Conservation (phyloP, 2,888 invertebrate genomes). For the Cephus nigrinus region DNA sequence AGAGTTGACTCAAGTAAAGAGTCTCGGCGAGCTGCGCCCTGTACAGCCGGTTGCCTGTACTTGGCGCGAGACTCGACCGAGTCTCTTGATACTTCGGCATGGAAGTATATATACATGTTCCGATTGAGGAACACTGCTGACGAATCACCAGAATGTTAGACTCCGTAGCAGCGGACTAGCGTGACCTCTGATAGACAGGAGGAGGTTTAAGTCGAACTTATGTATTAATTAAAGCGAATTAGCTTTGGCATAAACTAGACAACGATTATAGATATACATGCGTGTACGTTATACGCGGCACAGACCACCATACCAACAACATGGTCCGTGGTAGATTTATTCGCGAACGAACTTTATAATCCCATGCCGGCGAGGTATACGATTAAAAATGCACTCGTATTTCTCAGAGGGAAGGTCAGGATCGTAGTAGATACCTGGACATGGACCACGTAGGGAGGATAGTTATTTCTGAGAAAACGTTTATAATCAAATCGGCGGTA, state of each 20-base stretch:
- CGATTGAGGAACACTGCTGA: background rate
- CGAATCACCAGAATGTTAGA: background rate
- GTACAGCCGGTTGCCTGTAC: no score
- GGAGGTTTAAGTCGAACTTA: constrained; percentile 41
- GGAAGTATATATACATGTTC: background rate
- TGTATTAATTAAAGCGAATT: constrained; percentile 55
- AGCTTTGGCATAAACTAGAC: constrained; percentile 20
- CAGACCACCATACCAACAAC: background rate
- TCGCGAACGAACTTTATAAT: background rate
- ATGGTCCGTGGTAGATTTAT: background rate
- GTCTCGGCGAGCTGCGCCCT: no score
- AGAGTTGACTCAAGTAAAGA: no score
- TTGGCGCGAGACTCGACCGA: no score
- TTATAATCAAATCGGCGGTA: background rate
- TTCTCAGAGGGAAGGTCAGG: background rate
- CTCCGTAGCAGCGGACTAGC: constrained; percentile 25
- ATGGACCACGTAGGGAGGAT: background rate
- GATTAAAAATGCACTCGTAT: constrained; percentile 43
- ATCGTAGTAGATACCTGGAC: background rate
- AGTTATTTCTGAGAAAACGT: background rate
- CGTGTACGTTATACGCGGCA: background rate
- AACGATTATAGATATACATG: background rate
- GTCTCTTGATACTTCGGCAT: background rate
- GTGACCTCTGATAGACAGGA: constrained; percentile 50
- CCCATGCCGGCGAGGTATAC: constrained; percentile 24